Conservation (phyloP, 2,113 vertebrate species). For the Grammomys surdaster region DNA sequence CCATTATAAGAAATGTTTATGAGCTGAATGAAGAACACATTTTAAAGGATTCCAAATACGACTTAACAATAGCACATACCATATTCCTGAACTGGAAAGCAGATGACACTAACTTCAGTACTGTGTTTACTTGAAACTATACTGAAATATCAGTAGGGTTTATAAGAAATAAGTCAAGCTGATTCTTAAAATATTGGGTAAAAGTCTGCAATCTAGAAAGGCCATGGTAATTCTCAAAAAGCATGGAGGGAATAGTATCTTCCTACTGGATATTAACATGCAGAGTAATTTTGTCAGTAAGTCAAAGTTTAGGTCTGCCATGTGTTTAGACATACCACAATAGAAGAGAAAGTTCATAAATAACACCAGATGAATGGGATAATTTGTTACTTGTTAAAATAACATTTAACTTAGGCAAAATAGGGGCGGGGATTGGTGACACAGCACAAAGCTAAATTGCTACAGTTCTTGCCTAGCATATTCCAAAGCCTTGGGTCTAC, state of each 20-base stretch:
- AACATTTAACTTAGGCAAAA: background rate
- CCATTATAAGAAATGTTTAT: conserved; percentile 10
- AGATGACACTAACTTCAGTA: background rate
- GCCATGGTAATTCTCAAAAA: conserved; percentile 15
- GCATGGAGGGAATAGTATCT: background rate
- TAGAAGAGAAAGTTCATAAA: conserved; percentile 49
- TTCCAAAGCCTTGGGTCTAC: background rate
- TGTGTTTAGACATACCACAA: background rate
- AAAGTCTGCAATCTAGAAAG: conserved; percentile 36
- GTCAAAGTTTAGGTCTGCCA: conserved; percentile 4
- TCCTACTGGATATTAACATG: conserved; percentile 10
- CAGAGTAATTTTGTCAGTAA: conserved; percentile 7
- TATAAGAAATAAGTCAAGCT: background rate
- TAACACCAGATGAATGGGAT: background rate
- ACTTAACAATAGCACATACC: background rate
- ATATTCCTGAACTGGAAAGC: conserved; percentile 1
- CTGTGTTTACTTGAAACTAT: background rate
- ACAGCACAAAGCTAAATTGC: background rate
- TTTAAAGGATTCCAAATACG: conserved; percentile 42
- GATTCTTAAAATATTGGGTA: conserved; percentile 27
- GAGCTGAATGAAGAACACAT: background rate
- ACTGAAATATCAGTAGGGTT: background rate
- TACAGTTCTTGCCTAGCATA: background rate
- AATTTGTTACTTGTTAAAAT: background rate
- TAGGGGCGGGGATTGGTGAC: background rate